Evolutionary conservation across 2,113 vertebrate species (phyloP), one percentile per base, ranked within the genome.

Genomic region (Todiramphus chloris): DNA sequence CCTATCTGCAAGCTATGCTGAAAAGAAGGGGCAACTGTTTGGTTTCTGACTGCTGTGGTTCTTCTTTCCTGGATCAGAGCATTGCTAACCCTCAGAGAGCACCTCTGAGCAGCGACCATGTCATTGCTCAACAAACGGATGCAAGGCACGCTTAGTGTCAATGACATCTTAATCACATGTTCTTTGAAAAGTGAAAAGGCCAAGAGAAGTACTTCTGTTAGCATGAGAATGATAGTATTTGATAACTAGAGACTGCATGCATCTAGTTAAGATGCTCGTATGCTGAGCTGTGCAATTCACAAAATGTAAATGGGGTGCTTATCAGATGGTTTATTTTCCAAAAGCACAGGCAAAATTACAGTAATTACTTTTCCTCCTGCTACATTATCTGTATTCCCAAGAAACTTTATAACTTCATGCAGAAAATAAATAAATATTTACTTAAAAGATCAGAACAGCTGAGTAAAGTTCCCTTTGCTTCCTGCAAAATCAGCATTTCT

Each of bases 351-450:
- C 62, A 95, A 95, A 96, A 95, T 95, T 95, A 88, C 87, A 85
- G 94, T 91, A 96, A 97, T 97, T 96, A 94, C 75, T 95, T 96
- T 91, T 87, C 72, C 84, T 95, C 78, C 81, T 79, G 91, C 78
- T 90, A 83, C 84, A 93, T 91, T 96, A 94, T 97, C 91, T 96
- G 43, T 93, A 95, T 96, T 94, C 94, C 94, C 96, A 86, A 94
- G 94, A 93, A 96, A 96, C 59, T 88, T 91, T 88, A 53, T 87
- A 95, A 91, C 81, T 94, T 96, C 81, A 53, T 69, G 16, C 35
- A 87, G 78, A 91, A 96, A 94, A 96, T 90, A 96, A 96, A 96
- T 90, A 96, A 96, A 96, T 97, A 96, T 97, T 97, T 95, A 88
- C 91, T 91, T 79, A 27, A 80, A 92, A 73, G 63, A 93, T 94